phyloP scores from a whole-genome alignment of 2,888 invertebrate genomes.

The Coenonympha glycerion region DNA sequence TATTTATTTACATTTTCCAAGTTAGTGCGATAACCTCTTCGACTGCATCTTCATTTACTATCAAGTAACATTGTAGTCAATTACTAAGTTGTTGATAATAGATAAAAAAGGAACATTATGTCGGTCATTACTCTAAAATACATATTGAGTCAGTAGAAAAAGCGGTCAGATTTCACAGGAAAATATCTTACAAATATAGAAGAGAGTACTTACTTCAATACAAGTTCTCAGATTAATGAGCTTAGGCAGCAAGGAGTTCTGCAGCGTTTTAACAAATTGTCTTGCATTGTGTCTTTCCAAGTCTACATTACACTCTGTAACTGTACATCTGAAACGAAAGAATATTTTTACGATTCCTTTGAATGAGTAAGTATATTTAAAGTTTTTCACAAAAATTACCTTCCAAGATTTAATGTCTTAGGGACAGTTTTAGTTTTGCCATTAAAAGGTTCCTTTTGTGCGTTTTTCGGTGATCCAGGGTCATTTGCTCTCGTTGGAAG shows the following conservation, averaged over 20 bases:
- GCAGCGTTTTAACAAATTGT: slow-evolving; percentile 86
- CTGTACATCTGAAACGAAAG: slow-evolving; percentile 53
- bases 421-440: slow-evolving; percentile 59
- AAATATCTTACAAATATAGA: too few species aligned
- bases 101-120: too few species aligned
- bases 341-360: neutral
- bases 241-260: slow-evolving; percentile 84
- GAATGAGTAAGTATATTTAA: neutral
- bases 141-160: too few species aligned
- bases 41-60: too few species aligned
- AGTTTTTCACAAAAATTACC: slow-evolving; percentile 36
- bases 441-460: slow-evolving; percentile 36
- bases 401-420: slow-evolving; percentile 67
- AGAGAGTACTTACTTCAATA: slow-evolving; percentile 82
- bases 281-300: slow-evolving; percentile 90
- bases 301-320: slow-evolving; percentile 83
- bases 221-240: slow-evolving; percentile 84
- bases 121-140: too few species aligned
- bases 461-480: slow-evolving; percentile 42
- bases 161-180: too few species aligned
- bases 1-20: too few species aligned
- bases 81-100: too few species aligned
- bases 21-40: too few species aligned
- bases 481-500: slow-evolving; percentile 61
- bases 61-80: too few species aligned